These are phyloP conservation scores for Chalcosyrphus nemorum DNA, from an alignment of 2,888 invertebrate species.

Conservation along the genomic window DNA sequence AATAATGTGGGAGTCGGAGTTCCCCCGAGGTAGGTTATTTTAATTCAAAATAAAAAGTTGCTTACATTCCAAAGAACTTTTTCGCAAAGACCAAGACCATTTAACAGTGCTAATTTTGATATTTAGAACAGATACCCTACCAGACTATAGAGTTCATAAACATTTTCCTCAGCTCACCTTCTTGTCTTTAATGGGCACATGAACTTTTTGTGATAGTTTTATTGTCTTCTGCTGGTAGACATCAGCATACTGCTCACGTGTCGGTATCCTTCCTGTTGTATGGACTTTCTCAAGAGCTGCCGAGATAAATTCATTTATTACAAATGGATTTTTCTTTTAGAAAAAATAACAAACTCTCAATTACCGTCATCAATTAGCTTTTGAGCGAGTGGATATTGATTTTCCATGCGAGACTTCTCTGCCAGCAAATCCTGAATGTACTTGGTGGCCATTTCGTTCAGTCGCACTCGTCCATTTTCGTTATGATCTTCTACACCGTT, in stretches of 20 bases:
- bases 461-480: constrained; percentile 77
- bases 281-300: constrained; percentile 89
- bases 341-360: background rate
- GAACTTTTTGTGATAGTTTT: constrained; percentile 80
- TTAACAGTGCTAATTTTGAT: no score
- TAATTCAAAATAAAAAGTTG: no score
- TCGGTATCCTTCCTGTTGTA: constrained; percentile 86
- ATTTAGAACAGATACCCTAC: no score
- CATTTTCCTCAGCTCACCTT: constrained; percentile 74
- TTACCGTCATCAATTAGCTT: constrained; percentile 81
- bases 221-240: constrained; percentile 86
- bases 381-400: constrained; percentile 79
- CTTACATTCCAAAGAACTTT: no score
- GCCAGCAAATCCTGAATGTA: constrained; percentile 80
- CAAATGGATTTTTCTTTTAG: background rate
- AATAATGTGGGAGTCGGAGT: no score
- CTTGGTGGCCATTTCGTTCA: constrained; percentile 80
- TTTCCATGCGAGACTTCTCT: constrained; percentile 80
- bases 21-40: no score
- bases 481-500: constrained; percentile 79
- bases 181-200: constrained; percentile 82
- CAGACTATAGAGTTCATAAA: background rate
- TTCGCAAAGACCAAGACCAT: no score
- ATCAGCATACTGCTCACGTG: constrained; percentile 88
- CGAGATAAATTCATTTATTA: constrained; percentile 68